phyloP scores from a whole-genome alignment of 2,888 invertebrate species.

The Pollenia griseotomentosa region DNA sequence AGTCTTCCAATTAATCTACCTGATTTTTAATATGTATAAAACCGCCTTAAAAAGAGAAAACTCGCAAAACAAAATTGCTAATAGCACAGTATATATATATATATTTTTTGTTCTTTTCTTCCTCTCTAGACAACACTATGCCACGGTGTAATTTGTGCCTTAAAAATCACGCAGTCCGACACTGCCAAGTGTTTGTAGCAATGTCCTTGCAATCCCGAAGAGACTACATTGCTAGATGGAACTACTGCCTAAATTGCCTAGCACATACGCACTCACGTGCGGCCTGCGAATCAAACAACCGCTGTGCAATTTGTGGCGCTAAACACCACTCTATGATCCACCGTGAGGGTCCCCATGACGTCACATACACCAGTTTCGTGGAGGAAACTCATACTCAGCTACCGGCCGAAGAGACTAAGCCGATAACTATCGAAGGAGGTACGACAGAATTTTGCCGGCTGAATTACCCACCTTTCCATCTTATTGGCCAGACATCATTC shows the following conservation, averaged over 20 bases:
- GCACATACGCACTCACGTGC: neutral
- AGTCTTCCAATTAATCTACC: too few relatives aligned
- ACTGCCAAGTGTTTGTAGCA: neutral
- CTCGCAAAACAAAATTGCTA: too few relatives aligned
- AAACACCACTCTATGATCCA: neutral
- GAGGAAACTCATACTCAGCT: neutral
- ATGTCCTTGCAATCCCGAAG: neutral
- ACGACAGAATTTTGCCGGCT: neutral
- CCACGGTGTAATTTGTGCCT: neutral
- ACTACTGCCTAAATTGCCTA: too few relatives aligned
- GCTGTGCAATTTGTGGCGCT: neutral
- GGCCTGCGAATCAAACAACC: neutral
- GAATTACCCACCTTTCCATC: neutral
- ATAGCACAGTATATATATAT: too few relatives aligned
- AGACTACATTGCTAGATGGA: neutral
- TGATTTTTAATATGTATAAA: too few relatives aligned
- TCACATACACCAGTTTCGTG: neutral
- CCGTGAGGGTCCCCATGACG: neutral
- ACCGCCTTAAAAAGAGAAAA: neutral
- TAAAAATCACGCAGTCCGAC: neutral
- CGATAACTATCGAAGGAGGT: neutral
- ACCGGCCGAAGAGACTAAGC: neutral
- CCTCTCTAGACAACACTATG: neutral
- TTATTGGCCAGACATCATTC: neutral
- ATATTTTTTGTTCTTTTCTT: neutral